A percentile compares a stretch with the other conserved stretches of the same genome.
Evolutionary conservation across 1,140 invertebrate genomes (phyloP).

Genomic region (Muscidifurax raptorellus): DNA sequence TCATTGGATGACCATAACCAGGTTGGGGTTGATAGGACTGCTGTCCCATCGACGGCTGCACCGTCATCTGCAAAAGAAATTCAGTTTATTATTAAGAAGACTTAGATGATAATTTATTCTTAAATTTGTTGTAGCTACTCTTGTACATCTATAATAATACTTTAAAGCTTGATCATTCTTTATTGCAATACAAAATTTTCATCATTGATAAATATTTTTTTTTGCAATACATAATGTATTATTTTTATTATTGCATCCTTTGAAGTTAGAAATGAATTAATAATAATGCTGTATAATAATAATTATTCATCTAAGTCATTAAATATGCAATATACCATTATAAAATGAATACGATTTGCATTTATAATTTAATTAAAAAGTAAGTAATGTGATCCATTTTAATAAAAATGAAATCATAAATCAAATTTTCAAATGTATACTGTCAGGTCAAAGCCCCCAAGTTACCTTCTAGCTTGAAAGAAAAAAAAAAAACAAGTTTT

Average conservation of each 20-base stretch:
- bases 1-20: constrained; percentile 75
- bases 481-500: constrained; percentile 48
- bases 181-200: no score
- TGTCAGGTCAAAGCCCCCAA: background rate
- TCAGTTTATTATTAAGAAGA: background rate
- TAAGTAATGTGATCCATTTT: no score
- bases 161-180: constrained; percentile 8
- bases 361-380: background rate
- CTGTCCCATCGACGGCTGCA: constrained; percentile 79
- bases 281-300: no score
- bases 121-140: constrained; percentile 39
- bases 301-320: no score
- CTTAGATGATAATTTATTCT: constrained; percentile 3
- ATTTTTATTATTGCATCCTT: no score
- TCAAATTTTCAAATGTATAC: background rate
- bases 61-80: constrained; percentile 78
- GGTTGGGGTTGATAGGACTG: constrained; percentile 75
- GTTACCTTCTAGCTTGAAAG: background rate
- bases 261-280: no score
- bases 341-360: background rate
- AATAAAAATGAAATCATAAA: background rate
- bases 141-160: constrained; percentile 10
- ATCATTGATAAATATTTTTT: no score
- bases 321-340: no score
- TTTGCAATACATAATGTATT: no score